Evolutionary conservation across 2,113 vertebrate species (phyloP).

Genomic region (Coreoperca whiteheadi): DNA sequence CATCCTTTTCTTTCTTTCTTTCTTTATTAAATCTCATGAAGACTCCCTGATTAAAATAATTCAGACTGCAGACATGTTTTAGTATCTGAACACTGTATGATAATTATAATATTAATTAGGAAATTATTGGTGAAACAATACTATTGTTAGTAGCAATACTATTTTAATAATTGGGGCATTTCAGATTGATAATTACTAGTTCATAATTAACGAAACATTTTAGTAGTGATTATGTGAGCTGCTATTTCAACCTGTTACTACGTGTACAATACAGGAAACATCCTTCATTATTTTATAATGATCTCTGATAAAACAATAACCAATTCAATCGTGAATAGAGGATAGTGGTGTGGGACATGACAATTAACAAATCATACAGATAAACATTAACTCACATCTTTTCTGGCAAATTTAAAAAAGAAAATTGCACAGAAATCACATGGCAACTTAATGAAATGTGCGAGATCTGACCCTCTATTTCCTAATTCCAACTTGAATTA

Average conservation of each 20-base stretch:
- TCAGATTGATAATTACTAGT: slow-evolving; percentile 70
- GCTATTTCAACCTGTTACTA: slow-evolving; percentile 47
- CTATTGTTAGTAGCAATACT: no score
- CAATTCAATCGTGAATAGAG: background rate
- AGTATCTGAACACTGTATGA: slow-evolving; percentile 24
- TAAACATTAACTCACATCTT: slow-evolving; percentile 21
- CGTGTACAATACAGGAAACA: slow-evolving; percentile 1
- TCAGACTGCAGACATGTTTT: slow-evolving; percentile 31
- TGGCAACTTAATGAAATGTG: background rate
- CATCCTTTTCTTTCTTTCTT: slow-evolving; percentile 6
- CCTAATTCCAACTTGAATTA: background rate
- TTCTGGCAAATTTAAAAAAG: slow-evolving; percentile 1
- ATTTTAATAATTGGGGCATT: slow-evolving; percentile 69
- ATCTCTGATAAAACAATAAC: slow-evolving; percentile 35
- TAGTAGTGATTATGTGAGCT: slow-evolving; percentile 47
- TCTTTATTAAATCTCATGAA: slow-evolving; percentile 49
- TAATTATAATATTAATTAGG: slow-evolving; percentile 72
- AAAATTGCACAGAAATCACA: background rate
- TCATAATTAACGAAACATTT: slow-evolving; percentile 65
- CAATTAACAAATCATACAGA: slow-evolving; percentile 37
- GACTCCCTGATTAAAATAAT: slow-evolving; percentile 14
- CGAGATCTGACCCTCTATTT: background rate
- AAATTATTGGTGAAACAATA: slow-evolving; percentile 53
- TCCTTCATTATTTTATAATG: background rate
- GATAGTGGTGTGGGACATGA: slow-evolving; percentile 9